phyloP scores from a whole-genome alignment of 2,113 vertebrate species.

The Miniopterus natalensis region DNA sequence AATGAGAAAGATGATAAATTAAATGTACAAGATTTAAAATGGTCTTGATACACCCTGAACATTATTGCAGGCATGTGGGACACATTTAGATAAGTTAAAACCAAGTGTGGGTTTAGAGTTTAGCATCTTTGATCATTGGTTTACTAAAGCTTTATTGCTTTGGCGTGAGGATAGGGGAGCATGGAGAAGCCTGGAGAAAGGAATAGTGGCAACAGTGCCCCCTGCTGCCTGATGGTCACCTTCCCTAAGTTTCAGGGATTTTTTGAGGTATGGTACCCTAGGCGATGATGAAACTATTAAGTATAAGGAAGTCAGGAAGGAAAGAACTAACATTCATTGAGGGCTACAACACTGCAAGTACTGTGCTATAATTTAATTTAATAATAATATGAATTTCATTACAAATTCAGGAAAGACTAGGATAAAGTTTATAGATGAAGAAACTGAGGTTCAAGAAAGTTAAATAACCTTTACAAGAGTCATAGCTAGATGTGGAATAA shows the following conservation, averaged over 20 bases:
- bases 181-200: too few species aligned
- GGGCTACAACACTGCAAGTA: not conserved
- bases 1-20: conserved; percentile 70
- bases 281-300: not conserved
- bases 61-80: conserved; percentile 66
- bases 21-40: conserved; percentile 60
- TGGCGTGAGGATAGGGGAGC: not conserved
- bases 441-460: conserved; percentile 44
- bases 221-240: not conserved
- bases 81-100: conserved; percentile 72
- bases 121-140: conserved; percentile 55
- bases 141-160: conserved; percentile 58
- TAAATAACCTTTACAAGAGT: conserved; percentile 10
- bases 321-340: not conserved
- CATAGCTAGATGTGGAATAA: not conserved
- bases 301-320: not conserved
- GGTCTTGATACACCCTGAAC: conserved; percentile 53
- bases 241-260: not conserved
- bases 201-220: conserved; percentile 31
- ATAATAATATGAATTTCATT: not conserved
- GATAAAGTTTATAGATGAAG: conserved; percentile 1
- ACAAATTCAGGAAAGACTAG: conserved; percentile 31
- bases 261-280: not conserved
- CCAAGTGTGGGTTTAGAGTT: conserved; percentile 49
- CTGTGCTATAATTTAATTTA: conserved; percentile 45